Evolutionary conservation across 2,113 vertebrate species (phyloP), one percentile per base, ranked within the genome.

Genomic region (Eulemur macaco): DNA sequence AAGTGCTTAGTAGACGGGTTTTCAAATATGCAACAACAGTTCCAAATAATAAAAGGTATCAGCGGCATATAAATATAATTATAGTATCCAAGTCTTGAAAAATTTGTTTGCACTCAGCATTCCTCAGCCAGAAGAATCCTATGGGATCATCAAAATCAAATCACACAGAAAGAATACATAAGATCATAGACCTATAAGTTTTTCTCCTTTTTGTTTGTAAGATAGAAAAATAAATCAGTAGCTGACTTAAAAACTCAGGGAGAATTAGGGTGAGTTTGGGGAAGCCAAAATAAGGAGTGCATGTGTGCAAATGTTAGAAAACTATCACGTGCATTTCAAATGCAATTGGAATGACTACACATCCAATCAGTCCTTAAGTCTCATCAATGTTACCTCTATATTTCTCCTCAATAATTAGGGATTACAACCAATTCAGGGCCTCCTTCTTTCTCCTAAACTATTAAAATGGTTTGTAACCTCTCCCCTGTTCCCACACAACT

Each of bases 81-180:
- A 74, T 4, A 52, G 50, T 27, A 82, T 91, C 77, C 82, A 94
- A 13, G 34, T 77, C 83, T 95, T 94, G 29, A 84, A 97, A 89
- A 68, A 64, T 83, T 2, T 66, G 47, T 85, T 76, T 96, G 69
- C 9, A 80, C 27, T 96, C 78, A 84, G 93, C 78, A 80, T 93
- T 93, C 60, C 66, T 96, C 86, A 89, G 39, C 63, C 82, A 39
- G n/a, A 92, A 93, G 56, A 92, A 89, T 81, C 89, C 94, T 89
- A 34, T 11, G 56, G 73, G 88, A 71, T 68, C 84, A 27, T 94
- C 69, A 87, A 69, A 95, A 96, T 94, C 85, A 92, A 63, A 93
- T 83, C 18, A 42, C 27, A 86, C 21, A 31, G 34, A 50, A 78
- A 92, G 39, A 69, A 97, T 90, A 34, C 37, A 10, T 71, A 96